phyloP scores from a whole-genome alignment of 2,113 vertebrate genomes.

The Crotalus viridis region DNA sequence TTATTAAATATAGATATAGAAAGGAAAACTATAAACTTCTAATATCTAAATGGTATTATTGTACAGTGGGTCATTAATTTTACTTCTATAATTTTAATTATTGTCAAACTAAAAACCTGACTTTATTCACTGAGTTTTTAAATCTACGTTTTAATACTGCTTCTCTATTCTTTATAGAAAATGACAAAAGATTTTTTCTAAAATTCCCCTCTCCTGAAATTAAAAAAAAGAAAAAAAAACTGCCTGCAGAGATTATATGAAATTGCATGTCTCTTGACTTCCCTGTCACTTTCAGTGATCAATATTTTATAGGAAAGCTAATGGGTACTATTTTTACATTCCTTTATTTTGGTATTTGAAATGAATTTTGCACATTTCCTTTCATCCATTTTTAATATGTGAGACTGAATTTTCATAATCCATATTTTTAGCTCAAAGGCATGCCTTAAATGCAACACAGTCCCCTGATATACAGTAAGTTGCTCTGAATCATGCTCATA shows the following conservation, averaged over 20 bases:
- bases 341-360: conserved; percentile 41
- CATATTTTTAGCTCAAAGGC: conserved; percentile 26
- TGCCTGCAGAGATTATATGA: conserved; percentile 15
- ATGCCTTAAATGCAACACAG: conserved; percentile 3
- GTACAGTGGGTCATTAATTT: not conserved
- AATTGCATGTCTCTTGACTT: conserved; percentile 26
- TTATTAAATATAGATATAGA: not conserved
- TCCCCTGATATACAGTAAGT: not conserved
- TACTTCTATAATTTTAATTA: not conserved
- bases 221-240: conserved; percentile 1
- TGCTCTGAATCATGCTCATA: not conserved
- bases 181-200: not conserved
- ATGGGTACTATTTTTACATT: conserved; percentile 39
- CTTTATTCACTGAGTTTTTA: not conserved
- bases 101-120: not conserved
- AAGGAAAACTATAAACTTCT: not conserved
- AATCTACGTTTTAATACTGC: not conserved
- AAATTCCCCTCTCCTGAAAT: conserved; percentile 5
- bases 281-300: conserved; percentile 28
- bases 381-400: conserved; percentile 37
- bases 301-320: conserved; percentile 30
- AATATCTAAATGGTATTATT: not conserved
- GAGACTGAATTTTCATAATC: conserved; percentile 31
- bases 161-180: not conserved
- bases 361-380: conserved; percentile 33